Base-by-base conservation (phyloP, 1,140 invertebrate genomes). In the Drosophila carrolli region DNA sequence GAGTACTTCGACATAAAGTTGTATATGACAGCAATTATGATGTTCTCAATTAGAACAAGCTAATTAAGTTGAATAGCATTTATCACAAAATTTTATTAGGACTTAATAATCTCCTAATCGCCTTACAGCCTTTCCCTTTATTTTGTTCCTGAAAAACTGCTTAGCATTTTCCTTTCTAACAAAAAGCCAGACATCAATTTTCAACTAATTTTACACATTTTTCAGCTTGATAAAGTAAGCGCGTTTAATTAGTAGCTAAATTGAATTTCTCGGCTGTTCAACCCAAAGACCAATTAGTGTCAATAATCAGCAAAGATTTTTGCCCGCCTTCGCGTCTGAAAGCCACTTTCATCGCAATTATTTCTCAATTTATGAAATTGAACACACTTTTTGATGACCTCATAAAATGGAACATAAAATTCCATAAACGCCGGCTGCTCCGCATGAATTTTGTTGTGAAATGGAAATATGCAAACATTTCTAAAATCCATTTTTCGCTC, bases 351-450 rank as follows among this genome's bases (percentile, higher is more conserved):
- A 19, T 51, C 47, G 71, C 81, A 84, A 84, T 85, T 84, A 85
- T 84, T 85, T 38, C 74, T 35, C 73, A 85, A 84, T 84, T 85
- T 84, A 74, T 77, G 77, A 84, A 84, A 84, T 85, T 85, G 81
- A 86, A 59, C 67, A 72, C 71, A 60, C 54, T 73, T 76, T 66
- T 84, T 84, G 61, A 84, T 67, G 61, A 32, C 53, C 61, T 62
- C 48, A 84, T 84, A 75, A 75, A 80, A 71, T 57, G 78, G 58
- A 50, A 76, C 72, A 80, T 81, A 81, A 81, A 81, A 84, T 84
- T 81, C 59, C 75, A 81, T 84, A 81, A 81, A 58, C 66, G 58
- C 77, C 61, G 37, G 38, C 55, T 72, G 60, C 43, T 61, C 10
- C 9, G 38, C 50, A 43, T 48, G 37, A 32, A 27, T 57, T 38